These are phyloP conservation scores for Ostrea edulis DNA, from an alignment of 1,140 invertebrate species.

Conservation along the genomic window DNA sequence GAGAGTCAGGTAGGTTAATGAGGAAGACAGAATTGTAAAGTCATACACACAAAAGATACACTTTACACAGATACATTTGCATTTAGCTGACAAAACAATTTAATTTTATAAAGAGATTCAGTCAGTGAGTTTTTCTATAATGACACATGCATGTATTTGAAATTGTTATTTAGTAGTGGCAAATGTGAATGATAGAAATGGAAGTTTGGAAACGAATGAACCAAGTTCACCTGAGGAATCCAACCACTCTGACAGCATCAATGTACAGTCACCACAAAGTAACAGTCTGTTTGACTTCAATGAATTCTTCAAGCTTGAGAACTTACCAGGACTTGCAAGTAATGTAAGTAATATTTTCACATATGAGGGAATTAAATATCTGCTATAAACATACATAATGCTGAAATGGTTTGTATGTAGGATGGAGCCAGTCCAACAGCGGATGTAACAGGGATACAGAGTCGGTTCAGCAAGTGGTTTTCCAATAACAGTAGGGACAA, in stretches of 20 bases:
- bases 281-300: conserved; percentile 85
- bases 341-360: conserved; percentile 75
- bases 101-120: too few relatives aligned
- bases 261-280: conserved; percentile 47
- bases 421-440: conserved; percentile 56
- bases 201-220: conserved; percentile 73
- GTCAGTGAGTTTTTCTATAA: too few relatives aligned
- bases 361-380: too few relatives aligned
- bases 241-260: conserved; percentile 57
- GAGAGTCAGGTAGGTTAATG: not conserved
- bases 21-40: not conserved
- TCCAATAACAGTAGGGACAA: conserved; percentile 68
- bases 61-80: too few relatives aligned
- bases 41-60: not conserved
- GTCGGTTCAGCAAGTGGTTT: conserved; percentile 79
- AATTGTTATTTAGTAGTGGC: conserved; percentile 54
- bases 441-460: conserved; percentile 64
- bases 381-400: not conserved
- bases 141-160: too few relatives aligned
- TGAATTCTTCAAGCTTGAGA: conserved; percentile 86
- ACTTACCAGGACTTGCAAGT: conserved; percentile 81
- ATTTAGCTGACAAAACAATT: too few relatives aligned
- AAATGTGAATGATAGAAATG: conserved; percentile 72
- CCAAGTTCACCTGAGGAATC: conserved; percentile 71
- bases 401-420: conserved; percentile 28